Evolutionary conservation across 2,797 vertebrate species (phyloP), one percentile per base, ranked within the genome.

Genomic region (Clarias fuscus): DNA sequence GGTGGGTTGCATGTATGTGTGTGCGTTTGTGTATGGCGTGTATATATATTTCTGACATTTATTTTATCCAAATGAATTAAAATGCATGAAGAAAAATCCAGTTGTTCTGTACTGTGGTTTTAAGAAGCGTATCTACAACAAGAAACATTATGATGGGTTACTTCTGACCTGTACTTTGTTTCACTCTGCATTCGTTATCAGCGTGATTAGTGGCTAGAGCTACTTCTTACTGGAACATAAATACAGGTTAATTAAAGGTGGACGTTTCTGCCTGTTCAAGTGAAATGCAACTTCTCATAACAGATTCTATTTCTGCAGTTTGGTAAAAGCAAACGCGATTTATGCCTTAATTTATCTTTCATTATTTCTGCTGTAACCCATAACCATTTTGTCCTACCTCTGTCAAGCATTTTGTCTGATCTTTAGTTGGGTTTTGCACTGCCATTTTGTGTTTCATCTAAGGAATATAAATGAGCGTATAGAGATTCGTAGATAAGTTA

Each of bases 401-500:
- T 33, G 53, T 30, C 30, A 8, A 37, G 33, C 37, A 33, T 48
- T 80, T 27, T 62, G 67, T 62, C 53, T 30, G 24, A 61, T 71
- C n/a, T 59, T 70, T 53, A 59, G 30, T 14, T 48, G 72, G 18
- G 22, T 58, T 77, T 33, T 71, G 77, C 53, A 13, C 13, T 11
- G 22, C 70, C 40, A 6, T 70, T 18, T 65, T 56, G 30, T 83
- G 61, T 70, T 81, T 40, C 76, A 70, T 84, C 40, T n/a, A 62
- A 73, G 27, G 68, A 61, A 84, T 85, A 56, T 67, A 30, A 87
- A 56, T 71, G 4, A 6, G 68, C 22, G 85, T 87, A 48, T 7
- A 59, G 40, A 86, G 8, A 30, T 81, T 70, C 33, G 30, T 82
- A 73, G 40, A 82, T 85, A 68, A 84, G 53, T 43, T 58, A 64